Evolutionary conservation across 2,113 vertebrate genomes (phyloP), one percentile per base, ranked within the genome.

Genomic region (Microcebus tavaratra): DNA sequence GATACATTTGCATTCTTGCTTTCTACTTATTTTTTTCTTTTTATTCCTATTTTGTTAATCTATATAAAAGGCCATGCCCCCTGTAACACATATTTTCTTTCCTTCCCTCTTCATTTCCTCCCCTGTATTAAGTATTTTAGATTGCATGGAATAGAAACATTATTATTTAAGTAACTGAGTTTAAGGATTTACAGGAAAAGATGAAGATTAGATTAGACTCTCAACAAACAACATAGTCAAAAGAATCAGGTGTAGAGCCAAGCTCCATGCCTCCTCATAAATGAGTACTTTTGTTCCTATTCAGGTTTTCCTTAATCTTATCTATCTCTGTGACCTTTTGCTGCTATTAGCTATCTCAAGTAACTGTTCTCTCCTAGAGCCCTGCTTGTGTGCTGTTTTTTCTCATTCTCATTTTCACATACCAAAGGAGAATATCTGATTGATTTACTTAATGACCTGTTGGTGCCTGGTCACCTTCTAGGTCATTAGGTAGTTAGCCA

Each of bases 361-460:
- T 82, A 25, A 79, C 57, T 67, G 0, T 68, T 79, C 10, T 75
- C 63, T 94, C 72, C 11, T 78, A 18, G 68, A 80, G 61, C 45
- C 55, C 65, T 88, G 20, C 27, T 67, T 79, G 11, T 78, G 72
- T 78, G 25, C 59, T 72, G 8, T 81, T 84, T n/a, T 76, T 72
- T 72, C 23, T 70, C 17, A 3, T 61, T 75, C n/a, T 86, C 17
- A 21, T 95, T 94, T 68, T 70, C 50, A 84, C 50, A 65, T 94
- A 94, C 53, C 57, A 80, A 67, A 81, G 63, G 31, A 96, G 79
- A 86, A 18, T 75, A 65, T 94, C 76, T 84, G 68, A 87, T 79
- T 97, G 88, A 94, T 85, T 83, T 50, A 79, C 27, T 95, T 94
- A 86, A 90, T 83, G 81, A 80, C 59, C 36, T 88, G 1, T 83